A percentile compares a stretch with the other conserved stretches of the same genome.
Conservation (phyloP, 2,797 vertebrate genomes). For the Ctenopoma multispine region DNA sequence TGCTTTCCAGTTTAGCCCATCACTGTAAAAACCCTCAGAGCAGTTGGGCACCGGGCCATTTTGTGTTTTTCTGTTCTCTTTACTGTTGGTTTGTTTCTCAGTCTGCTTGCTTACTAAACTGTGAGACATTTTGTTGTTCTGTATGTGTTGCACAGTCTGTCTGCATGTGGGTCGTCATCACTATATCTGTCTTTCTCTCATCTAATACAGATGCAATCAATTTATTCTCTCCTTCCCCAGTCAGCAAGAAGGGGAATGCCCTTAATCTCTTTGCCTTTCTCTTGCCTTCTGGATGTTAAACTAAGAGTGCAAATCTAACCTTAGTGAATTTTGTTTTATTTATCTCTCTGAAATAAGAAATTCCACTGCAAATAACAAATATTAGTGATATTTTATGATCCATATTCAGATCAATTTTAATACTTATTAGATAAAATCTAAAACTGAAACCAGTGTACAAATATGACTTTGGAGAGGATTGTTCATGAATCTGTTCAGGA, state of each 20-base stretch:
- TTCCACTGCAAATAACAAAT: neutral
- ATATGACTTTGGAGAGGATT: neutral
- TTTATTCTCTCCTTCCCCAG: conserved; percentile 33
- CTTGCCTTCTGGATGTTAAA: conserved; percentile 4
- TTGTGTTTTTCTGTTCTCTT: neutral
- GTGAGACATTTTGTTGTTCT: conserved; percentile 6
- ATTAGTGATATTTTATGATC: neutral
- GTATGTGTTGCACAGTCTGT: conserved; percentile 10
- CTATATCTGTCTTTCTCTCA: neutral
- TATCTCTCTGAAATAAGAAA: neutral
- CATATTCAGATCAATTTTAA: too few relatives aligned
- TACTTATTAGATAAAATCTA: neutral
- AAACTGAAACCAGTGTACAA: neutral
- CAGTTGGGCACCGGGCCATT: neutral
- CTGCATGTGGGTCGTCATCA: conserved; percentile 18
- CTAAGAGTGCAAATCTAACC: too few relatives aligned
- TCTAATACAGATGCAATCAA: conserved; percentile 24
- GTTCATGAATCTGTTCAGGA: neutral
- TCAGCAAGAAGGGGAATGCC: conserved; percentile 35
- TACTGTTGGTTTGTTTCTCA: neutral
- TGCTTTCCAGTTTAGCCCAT: conserved; percentile 1
- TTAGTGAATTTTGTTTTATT: conserved; percentile 4
- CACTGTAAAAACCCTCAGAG: conserved; percentile 9
- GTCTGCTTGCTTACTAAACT: neutral
- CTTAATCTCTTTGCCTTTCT: conserved; percentile 40